Conservation (phyloP, 2,113 vertebrate species). For the Paraplagusia blochii region DNA sequence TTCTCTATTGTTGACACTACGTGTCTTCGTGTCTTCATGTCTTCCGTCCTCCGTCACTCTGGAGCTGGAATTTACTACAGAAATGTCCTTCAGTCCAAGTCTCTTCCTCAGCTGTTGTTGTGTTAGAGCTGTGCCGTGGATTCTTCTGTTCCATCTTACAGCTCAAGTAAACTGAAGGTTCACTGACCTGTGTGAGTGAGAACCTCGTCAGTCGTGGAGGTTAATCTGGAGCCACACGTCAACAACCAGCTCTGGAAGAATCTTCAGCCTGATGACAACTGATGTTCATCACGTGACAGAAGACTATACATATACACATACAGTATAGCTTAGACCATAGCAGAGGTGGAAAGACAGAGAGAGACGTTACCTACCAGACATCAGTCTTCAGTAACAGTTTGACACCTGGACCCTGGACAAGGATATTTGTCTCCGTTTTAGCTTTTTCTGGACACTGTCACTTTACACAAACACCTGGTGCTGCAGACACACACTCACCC, state of each 20-base stretch:
- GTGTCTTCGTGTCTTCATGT: no score
- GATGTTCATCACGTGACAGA: not conserved
- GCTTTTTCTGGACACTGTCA: constrained; percentile 23
- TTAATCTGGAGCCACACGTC: not conserved
- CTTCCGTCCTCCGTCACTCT: no score
- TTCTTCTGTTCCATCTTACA: no score
- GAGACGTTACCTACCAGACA: constrained; percentile 19
- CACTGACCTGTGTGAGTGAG: no score
- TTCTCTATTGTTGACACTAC: no score
- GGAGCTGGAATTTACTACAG: no score
- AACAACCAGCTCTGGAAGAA: not conserved
- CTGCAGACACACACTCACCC: constrained; percentile 10
- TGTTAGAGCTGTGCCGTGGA: no score
- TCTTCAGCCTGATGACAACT: not conserved
- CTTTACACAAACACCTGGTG: constrained; percentile 5
- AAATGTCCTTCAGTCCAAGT: no score
- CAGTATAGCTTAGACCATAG: not conserved
- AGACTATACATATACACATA: constrained; percentile 1
- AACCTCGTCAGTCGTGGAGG: not conserved
- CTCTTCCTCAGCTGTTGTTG: no score
- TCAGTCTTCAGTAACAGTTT: constrained; percentile 61
- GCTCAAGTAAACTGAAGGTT: no score
- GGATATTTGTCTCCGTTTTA: constrained; percentile 47
- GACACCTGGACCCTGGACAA: constrained; percentile 49
- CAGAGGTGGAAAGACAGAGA: constrained; percentile 8